These are phyloP conservation scores for Neoascia interrupta DNA, from an alignment of 2,888 invertebrate species.

Conservation along the genomic window DNA sequence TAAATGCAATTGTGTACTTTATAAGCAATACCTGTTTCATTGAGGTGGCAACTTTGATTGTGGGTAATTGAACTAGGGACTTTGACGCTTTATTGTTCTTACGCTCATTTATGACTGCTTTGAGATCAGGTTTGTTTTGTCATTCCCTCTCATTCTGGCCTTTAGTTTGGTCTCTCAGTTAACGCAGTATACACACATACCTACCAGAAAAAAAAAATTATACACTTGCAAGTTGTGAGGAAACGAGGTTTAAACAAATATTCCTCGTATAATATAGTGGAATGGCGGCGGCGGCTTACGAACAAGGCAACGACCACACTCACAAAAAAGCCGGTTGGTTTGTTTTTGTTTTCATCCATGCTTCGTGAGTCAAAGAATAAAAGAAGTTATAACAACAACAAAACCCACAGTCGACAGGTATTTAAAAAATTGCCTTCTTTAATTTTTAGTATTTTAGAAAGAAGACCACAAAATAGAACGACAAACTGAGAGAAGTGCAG, in stretches of 20 bases:
- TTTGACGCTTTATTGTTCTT: constrained; percentile 68
- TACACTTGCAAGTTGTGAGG: constrained; percentile 5
- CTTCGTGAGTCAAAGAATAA: constrained; percentile 29
- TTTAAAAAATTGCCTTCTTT: constrained; percentile 26
- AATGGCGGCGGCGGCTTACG: constrained; percentile 43
- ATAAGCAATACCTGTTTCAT: constrained; percentile 68
- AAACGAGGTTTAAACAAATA: too few relatives aligned
- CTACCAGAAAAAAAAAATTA: not conserved
- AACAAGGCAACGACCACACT: constrained; percentile 32
- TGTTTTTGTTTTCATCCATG: constrained; percentile 65
- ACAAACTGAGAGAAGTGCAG: constrained; percentile 31
- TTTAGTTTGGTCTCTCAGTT: not conserved
- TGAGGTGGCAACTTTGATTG: constrained; percentile 69
- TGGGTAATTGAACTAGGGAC: constrained; percentile 69
- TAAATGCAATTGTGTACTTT: constrained; percentile 49
- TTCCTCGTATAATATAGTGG: constrained; percentile 20
- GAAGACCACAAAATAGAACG: constrained; percentile 9
- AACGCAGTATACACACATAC: constrained; percentile 20
- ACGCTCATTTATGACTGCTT: constrained; percentile 65
- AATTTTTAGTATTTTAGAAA: constrained; percentile 38
- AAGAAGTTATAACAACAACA: constrained; percentile 57
- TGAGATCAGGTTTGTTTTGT: constrained; percentile 61
- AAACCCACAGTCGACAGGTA: constrained; percentile 61
- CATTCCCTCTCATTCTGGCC: constrained; percentile 41
- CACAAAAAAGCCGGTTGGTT: constrained; percentile 66